Percentiles rank a stretch among this genome's conserved stretches.
These are phyloP conservation scores for Falco peregrinus DNA, from an alignment of 2,797 vertebrate genomes.

Conservation along the genomic window DNA sequence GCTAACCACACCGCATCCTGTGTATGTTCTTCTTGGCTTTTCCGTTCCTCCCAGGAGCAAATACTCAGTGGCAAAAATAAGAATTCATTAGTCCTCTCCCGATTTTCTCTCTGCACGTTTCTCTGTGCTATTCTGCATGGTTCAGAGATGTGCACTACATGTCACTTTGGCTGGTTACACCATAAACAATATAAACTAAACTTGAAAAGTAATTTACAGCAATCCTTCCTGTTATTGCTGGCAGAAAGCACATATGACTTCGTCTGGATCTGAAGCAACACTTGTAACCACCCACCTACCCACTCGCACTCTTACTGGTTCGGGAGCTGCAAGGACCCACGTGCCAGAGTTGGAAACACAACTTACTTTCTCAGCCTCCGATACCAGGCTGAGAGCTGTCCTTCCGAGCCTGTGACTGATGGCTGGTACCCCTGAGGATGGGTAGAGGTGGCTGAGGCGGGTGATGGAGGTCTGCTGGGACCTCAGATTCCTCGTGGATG, in stretches of 20 bases:
- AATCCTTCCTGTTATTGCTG: not conserved
- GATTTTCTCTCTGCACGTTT: not conserved
- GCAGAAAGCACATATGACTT: not conserved
- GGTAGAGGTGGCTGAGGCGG: not conserved
- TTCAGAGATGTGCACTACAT: not conserved
- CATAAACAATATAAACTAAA: not conserved
- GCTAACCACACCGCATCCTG: not conserved
- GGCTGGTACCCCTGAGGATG: not conserved
- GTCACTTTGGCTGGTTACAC: not conserved
- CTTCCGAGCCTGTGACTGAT: not conserved
- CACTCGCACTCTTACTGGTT: not conserved
- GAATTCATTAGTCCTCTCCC: not conserved
- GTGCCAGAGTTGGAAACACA: not conserved
- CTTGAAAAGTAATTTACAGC: not conserved
- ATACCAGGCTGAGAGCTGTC: not conserved
- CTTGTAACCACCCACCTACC: not conserved
- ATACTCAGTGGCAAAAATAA: not conserved
- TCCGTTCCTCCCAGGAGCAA: constrained; percentile 1
- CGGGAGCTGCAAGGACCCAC: not conserved
- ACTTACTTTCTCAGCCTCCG: not conserved
- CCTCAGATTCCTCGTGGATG: not conserved
- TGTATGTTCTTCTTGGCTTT: not conserved
- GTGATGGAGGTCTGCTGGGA: not conserved
- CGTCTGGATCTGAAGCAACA: not conserved
- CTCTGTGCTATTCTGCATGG: not conserved